A percentile compares a stretch with the other conserved stretches of the same genome.
Evolutionary conservation across 2,113 vertebrate species (phyloP).

Genomic region (Setophaga kirtlandii): DNA sequence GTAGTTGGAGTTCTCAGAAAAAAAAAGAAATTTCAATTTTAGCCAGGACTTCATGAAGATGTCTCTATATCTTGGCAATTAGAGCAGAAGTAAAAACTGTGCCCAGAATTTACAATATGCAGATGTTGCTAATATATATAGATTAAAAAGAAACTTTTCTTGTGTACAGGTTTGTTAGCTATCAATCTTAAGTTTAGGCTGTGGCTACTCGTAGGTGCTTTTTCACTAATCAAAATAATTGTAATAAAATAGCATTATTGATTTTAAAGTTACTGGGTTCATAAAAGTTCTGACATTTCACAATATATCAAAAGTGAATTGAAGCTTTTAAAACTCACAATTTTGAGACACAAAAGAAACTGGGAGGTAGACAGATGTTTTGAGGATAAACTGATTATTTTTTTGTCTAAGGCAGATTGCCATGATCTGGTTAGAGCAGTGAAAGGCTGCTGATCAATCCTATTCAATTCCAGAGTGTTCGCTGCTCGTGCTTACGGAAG

Average conservation of each 20-base stretch:
- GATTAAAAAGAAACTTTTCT: background rate
- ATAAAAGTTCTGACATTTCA: slow-evolving; percentile 12
- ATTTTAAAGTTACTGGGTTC: slow-evolving; percentile 33
- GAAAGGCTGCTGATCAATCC: slow-evolving; percentile 5
- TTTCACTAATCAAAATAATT: background rate
- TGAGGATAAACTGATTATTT: slow-evolving; percentile 60
- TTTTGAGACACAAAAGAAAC: slow-evolving; percentile 60
- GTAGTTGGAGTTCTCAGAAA: background rate
- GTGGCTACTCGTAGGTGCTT: background rate
- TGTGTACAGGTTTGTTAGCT: background rate
- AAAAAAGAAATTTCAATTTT: background rate
- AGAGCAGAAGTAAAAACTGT: background rate
- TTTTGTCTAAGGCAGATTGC: slow-evolving; percentile 44
- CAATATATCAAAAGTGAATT: slow-evolving; percentile 51
- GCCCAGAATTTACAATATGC: background rate
- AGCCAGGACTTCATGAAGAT: background rate
- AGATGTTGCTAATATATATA: background rate
- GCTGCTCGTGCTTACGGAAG: slow-evolving; percentile 74
- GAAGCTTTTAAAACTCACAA: slow-evolving; percentile 17
- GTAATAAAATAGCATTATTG: slow-evolving; percentile 20
- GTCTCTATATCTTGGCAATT: background rate
- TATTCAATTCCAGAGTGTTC: slow-evolving; percentile 35
- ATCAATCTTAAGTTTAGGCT: background rate
- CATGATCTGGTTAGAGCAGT: slow-evolving; percentile 4
- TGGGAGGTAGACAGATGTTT: slow-evolving; percentile 73